Evolutionary conservation across 1,140 invertebrate species (phyloP).

Genomic region (Diachasma alloeum): DNA sequence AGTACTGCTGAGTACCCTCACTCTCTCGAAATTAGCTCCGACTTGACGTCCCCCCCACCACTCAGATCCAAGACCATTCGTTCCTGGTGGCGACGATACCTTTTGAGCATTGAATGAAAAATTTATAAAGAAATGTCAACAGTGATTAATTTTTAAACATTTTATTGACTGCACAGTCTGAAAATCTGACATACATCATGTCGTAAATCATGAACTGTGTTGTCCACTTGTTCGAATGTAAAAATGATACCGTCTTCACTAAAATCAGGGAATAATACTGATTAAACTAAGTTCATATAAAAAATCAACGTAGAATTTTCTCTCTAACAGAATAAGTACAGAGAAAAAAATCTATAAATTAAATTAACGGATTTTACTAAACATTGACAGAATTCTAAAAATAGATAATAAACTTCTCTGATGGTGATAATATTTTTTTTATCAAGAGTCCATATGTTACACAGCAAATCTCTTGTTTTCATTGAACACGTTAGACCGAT

Average conservation of each 20-base stretch:
- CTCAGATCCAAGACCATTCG: too few species aligned
- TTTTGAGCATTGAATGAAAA: too few species aligned
- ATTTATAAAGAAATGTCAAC: slow-evolving; percentile 17
- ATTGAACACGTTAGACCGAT: slow-evolving; percentile 31
- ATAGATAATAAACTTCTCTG: not conserved
- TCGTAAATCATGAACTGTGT: slow-evolving; percentile 11
- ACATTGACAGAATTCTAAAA: not conserved
- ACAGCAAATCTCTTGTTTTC: slow-evolving; percentile 46
- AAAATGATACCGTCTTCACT: not conserved
- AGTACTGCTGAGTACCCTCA: too few species aligned
- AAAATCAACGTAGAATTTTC: not conserved
- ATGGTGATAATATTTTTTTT: slow-evolving; percentile 7
- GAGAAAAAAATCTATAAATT: not conserved
- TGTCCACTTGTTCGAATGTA: not conserved
- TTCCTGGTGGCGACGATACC: too few species aligned
- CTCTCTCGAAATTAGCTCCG: too few species aligned
- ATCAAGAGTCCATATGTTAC: slow-evolving; percentile 49
- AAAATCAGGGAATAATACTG: not conserved
- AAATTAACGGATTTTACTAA: not conserved
- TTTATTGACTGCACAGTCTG: slow-evolving; percentile 64
- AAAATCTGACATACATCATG: slow-evolving; percentile 50
- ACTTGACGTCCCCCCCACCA: too few species aligned
- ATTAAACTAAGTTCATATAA: not conserved
- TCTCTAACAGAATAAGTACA: not conserved
- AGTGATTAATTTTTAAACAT: slow-evolving; percentile 44